Evolutionary conservation across 1,140 invertebrate species (phyloP).

Genomic region (Pemphigus obesinymphae): DNA sequence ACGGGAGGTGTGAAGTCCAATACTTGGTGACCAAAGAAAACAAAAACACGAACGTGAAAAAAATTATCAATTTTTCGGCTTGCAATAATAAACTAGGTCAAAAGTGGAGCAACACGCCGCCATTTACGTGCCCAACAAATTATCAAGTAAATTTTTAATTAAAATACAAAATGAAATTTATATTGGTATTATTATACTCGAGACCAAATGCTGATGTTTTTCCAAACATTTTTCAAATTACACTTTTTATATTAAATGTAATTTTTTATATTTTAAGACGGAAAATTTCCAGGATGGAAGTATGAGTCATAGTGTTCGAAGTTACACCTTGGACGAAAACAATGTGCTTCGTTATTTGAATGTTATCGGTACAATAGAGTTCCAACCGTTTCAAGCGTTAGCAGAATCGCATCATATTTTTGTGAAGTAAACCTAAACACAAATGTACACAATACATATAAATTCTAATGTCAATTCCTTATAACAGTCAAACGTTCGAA

Average conservation of each 20-base stretch:
- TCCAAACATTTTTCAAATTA: neutral
- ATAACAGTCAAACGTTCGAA: constrained; percentile 43
- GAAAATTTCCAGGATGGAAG: constrained; percentile 44
- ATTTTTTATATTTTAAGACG: neutral
- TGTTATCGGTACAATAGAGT: constrained; percentile 44
- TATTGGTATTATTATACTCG: no score
- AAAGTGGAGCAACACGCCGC: constrained; percentile 45
- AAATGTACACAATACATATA: neutral
- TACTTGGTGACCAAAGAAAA: constrained; percentile 43
- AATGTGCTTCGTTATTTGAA: constrained; percentile 44
- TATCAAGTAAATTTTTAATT: constrained; percentile 45
- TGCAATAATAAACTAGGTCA: constrained; percentile 44
- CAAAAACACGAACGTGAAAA: constrained; percentile 44
- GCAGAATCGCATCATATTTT: constrained; percentile 48
- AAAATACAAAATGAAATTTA: neutral
- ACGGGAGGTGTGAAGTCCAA: constrained; percentile 46
- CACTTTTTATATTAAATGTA: neutral
- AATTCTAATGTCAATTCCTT: neutral
- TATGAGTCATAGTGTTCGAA: constrained; percentile 45
- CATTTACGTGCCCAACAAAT: constrained; percentile 44
- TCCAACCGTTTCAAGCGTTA: constrained; percentile 48
- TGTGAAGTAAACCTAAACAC: constrained; percentile 43
- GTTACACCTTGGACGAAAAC: constrained; percentile 42
- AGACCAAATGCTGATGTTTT: neutral
- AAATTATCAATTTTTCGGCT: constrained; percentile 47